Base-by-base conservation (phyloP, 2,113 vertebrate species). In the Anhinga anhinga region DNA sequence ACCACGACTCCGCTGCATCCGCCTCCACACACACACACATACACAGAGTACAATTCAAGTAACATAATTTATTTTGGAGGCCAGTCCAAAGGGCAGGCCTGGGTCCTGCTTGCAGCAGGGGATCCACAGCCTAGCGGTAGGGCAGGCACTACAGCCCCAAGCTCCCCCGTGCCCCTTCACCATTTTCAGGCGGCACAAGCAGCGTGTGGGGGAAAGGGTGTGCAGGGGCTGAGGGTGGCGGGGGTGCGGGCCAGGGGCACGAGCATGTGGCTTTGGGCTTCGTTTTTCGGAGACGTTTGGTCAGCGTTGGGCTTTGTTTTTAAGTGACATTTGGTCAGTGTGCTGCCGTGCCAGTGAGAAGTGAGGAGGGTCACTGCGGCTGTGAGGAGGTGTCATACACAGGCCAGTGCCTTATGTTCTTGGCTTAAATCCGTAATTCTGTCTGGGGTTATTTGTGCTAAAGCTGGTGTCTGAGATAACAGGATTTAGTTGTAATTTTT, bases 1-100 rank as follows among this genome's bases (percentile, higher is more conserved):
- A 7, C 38, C 7, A 7, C 4, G 3, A 9, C 32, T 53, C 34
- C 3, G 1, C 67, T 36, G 34, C 0, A 2, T 10, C 72, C 2
- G 1, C 34, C 29, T 40, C 50, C 16, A 0, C 25, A 0, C 7
- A 9, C 11, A 9, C 18, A 10, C 1, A 9, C 15, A 3, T 7
- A 3, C 32, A 12, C 0, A 22, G 10, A 42, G 50, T 21, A 6
- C 18, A 2, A 8, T 7, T 8, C 10, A 4, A 34, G n/a, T 3
- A 5, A 22, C 2, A 0, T 13, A 3, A 7, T 3, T 74, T 58
- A 14, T 55, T 79, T 55, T 55, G 22, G 50, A 52, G 49, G 15
- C 8, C 11, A 3, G 25, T 29, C n/a, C 71, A 9, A n/a, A 30
- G 59, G 59, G 22, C 52, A 70, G 82, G 56, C 27, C 42, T 1